A percentile compares a stretch with the other conserved stretches of the same genome.
Evolutionary conservation across 1,140 invertebrate species (phyloP).

Genomic region (Anastatus disparis): DNA sequence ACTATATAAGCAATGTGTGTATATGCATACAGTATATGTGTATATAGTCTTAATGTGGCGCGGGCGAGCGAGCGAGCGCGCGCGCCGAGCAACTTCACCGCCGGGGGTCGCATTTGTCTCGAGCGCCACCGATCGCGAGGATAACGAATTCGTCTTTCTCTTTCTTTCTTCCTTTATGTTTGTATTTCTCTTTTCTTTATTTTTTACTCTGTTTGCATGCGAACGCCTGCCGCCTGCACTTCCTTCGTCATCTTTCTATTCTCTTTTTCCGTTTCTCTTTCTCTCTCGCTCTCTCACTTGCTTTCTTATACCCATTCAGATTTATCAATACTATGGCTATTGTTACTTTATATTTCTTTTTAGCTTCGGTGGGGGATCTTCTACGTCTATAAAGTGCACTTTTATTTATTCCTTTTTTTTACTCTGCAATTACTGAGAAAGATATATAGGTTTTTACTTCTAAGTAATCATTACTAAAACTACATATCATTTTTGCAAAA

Average conservation of each 20-base stretch:
- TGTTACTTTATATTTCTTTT: background rate
- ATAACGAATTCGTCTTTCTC: conserved; percentile 58
- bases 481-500: no score
- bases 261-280: background rate
- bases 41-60: no score
- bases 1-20: no score
- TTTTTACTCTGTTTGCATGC: no score
- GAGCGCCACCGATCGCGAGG: conserved; percentile 56
- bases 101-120: conserved; percentile 61
- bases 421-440: no score
- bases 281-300: background rate
- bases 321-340: conserved; percentile 28
- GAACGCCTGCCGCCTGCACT: background rate
- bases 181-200: background rate
- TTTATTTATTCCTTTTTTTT: no score
- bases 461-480: no score
- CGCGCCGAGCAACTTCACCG: conserved; percentile 42
- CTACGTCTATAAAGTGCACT: no score
- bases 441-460: no score
- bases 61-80: conserved; percentile 23
- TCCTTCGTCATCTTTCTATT: background rate
- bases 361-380: background rate
- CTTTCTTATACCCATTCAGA: background rate
- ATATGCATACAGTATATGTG: no score
- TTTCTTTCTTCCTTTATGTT: conserved; percentile 20